These are phyloP conservation scores for Stenichneumon culpator DNA, from an alignment of 2,888 invertebrate genomes.

Conservation along the genomic window DNA sequence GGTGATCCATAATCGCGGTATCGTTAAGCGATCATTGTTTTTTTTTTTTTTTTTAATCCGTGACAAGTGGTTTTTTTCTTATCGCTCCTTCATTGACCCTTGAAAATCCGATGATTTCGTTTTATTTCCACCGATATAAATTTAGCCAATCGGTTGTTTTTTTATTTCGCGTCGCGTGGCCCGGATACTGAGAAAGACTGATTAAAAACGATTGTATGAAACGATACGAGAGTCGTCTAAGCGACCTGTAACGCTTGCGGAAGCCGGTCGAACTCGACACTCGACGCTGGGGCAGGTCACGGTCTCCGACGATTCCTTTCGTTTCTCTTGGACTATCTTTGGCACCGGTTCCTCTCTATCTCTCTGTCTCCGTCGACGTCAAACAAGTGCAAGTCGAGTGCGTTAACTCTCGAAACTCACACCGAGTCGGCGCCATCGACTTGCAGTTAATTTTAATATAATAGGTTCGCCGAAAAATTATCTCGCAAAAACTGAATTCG, in stretches of 20 bases:
- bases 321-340: slow-evolving; percentile 61
- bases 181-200: background rate
- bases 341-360: slow-evolving; percentile 56
- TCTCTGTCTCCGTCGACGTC: slow-evolving; percentile 6
- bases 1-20: background rate
- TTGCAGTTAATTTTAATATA: slow-evolving; percentile 5
- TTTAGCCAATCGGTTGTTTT: background rate
- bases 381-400: slow-evolving; percentile 28
- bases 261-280: slow-evolving; percentile 35
- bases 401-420: slow-evolving; percentile 20
- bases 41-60: too few species aligned
- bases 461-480: background rate
- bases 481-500: background rate
- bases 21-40: too few species aligned
- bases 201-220: background rate
- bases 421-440: slow-evolving; percentile 26
- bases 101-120: background rate
- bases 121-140: background rate
- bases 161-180: background rate
- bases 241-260: slow-evolving; percentile 52
- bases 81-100: background rate
- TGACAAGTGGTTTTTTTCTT: background rate
- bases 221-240: slow-evolving; percentile 41
- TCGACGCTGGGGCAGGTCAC: slow-evolving; percentile 67
- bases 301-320: slow-evolving; percentile 55